Evolutionary conservation across 2,888 invertebrate species (phyloP).

Genomic region (Synanthedon vespiformis): DNA sequence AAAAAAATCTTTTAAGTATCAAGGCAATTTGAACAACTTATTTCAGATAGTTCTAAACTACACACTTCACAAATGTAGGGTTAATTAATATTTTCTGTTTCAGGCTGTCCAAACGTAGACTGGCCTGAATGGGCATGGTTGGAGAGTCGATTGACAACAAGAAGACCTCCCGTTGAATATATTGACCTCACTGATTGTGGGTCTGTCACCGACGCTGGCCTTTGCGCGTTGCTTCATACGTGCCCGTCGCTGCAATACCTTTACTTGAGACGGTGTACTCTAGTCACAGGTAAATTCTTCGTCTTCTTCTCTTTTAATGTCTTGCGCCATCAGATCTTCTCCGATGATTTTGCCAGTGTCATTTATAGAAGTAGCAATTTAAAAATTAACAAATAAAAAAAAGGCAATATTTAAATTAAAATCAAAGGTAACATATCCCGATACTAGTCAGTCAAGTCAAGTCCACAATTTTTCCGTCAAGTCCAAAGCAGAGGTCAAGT

Average conservation of each 20-base stretch:
- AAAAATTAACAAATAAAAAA: too few species aligned
- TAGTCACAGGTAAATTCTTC: conserved; percentile 78
- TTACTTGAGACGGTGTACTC: conserved; percentile 87
- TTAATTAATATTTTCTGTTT: conserved; percentile 8
- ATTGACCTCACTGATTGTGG: conserved; percentile 92
- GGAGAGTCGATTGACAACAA: conserved; percentile 68
- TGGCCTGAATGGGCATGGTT: conserved; percentile 79
- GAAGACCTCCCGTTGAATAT: conserved; percentile 83
- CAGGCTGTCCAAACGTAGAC: conserved; percentile 82
- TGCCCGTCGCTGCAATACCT: conserved; percentile 89
- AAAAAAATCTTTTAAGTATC: too few species aligned
- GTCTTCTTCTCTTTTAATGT: too few species aligned
- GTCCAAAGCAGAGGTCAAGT: too few species aligned
- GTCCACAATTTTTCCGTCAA: too few species aligned
- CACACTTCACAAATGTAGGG: too few species aligned
- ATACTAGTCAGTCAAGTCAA: too few species aligned
- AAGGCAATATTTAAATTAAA: too few species aligned
- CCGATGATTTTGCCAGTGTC: conserved; percentile 5
- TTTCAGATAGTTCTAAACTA: too few species aligned
- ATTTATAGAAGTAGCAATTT: neutral
- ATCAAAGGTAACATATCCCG: too few species aligned
- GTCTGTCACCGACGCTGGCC: conserved; percentile 84
- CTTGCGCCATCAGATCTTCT: too few species aligned
- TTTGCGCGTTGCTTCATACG: conserved; percentile 85
- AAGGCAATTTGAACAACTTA: too few species aligned